Evolutionary conservation across 1,140 invertebrate species (phyloP).

Genomic region (Macrocentrus cingulum): DNA sequence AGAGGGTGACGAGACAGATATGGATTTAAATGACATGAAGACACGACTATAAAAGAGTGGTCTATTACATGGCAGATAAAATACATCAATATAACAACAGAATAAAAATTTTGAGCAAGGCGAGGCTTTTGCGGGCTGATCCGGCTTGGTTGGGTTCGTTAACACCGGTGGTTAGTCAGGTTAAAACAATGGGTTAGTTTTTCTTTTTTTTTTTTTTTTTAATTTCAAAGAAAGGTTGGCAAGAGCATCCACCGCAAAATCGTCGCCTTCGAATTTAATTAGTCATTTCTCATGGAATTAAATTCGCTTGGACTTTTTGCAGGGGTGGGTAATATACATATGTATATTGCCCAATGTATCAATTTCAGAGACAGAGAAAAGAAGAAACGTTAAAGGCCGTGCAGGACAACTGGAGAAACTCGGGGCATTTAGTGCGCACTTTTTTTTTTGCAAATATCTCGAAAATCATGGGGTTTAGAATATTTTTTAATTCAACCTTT

Average conservation of each 20-base stretch:
- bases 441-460: too few species aligned
- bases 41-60: slow-evolving; percentile 1
- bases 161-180: slow-evolving; percentile 21
- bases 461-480: too few species aligned
- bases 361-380: background rate
- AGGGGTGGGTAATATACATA: background rate
- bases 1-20: background rate
- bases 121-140: slow-evolving; percentile 19
- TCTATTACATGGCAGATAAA: slow-evolving; percentile 4
- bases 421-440: too few species aligned
- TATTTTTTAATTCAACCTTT: too few species aligned
- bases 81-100: too few species aligned
- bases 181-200: slow-evolving; percentile 24
- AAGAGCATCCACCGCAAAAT: slow-evolving; percentile 1
- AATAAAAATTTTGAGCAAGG: slow-evolving; percentile 4
- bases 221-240: slow-evolving; percentile 17
- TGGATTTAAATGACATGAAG: background rate
- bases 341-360: slow-evolving; percentile 6
- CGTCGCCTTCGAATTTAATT: background rate
- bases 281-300: background rate
- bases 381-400: slow-evolving; percentile 39
- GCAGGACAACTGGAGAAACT: slow-evolving; percentile 42
- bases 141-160: slow-evolving; percentile 24
- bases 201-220: slow-evolving; percentile 14
- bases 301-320: background rate